These are phyloP conservation scores for Caenorhabditis virilis DNA, from an alignment of 2,888 invertebrate genomes.

Conservation along the genomic window DNA sequence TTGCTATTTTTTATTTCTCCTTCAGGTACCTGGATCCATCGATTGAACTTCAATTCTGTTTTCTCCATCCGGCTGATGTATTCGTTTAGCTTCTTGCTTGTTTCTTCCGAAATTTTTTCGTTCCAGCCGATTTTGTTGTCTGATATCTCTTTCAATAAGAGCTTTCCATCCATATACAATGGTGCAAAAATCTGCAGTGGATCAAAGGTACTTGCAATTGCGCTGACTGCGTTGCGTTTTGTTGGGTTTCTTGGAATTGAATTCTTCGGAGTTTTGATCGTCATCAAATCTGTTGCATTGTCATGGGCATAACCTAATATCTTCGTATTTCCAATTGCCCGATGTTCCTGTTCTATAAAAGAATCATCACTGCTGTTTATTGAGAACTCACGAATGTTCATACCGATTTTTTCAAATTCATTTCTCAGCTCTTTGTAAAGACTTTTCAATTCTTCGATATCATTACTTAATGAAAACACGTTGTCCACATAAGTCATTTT, in stretches of 20 bases:
- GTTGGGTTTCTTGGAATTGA: neutral
- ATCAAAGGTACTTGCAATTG: neutral
- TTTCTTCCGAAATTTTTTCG: neutral
- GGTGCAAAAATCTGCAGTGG: neutral
- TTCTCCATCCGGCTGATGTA: neutral
- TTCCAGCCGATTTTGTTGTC: neutral
- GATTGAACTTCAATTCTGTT: neutral
- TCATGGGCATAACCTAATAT: neutral
- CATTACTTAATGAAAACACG: neutral
- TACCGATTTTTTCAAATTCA: neutral
- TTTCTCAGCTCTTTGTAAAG: neutral
- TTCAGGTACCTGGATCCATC: too few species aligned
- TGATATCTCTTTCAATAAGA: neutral
- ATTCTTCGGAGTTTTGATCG: neutral
- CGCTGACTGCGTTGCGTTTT: neutral
- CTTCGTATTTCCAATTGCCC: neutral
- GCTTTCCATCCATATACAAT: neutral
- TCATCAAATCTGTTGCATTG: neutral
- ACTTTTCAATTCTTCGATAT: neutral
- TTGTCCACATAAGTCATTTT: conserved; percentile 2
- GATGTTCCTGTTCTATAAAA: neutral
- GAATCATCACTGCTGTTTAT: neutral
- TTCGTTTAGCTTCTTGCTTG: neutral
- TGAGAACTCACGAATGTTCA: conserved; percentile 3
- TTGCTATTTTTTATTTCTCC: too few species aligned